Evolutionary conservation across 1,140 invertebrate genomes (phyloP), one percentile per base, ranked within the genome.

Genomic region (Drosophila sproati): DNA sequence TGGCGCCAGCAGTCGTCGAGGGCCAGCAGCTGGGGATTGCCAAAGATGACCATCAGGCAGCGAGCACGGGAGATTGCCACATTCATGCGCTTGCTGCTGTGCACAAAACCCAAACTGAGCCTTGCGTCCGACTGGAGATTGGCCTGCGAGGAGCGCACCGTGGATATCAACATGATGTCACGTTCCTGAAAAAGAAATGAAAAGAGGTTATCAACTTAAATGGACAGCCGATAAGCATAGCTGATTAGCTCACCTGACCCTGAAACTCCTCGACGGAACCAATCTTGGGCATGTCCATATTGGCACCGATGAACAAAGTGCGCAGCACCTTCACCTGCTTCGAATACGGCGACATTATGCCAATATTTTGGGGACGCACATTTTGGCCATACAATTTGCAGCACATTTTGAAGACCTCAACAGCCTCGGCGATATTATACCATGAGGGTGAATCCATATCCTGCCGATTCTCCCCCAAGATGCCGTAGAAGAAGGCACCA

Each of bases 181-280:
- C 96, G 94, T 93, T 99, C 98, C 93, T 98, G 96, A 5, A 32
- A 39, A 10, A 45, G 50, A 8, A 0, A 35, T 5, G 31, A 2
- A 37, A 70, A 20, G 47, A n/a, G 5, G 29, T 5, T 35, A 43
- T 29, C 5, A 20, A 41, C 29, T 20, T 34, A 2, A 0, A 45
- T 3, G 2, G 1, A 29, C 10, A 59, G 5, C 31, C n/a, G 31
- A 37, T 20, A 28, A 20, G 20, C 3, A 41, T 35, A 12, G 3
- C 12, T 3, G 3, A 12, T 29, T 5, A 5, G 0, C 48, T 50
- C 64, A 92, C 91, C 81, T 92, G 92, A 4, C 98, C 98, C 93
- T 99, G 98, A 92, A 99, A 99, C 91, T 99, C 98, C 94, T 99
- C 98, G 2, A 98, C 97, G 5, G 97, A 97, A 0, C 98, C 98